Percentiles rank a stretch among this genome's conserved stretches.
These are phyloP conservation scores for Andrena dorsata DNA, from an alignment of 2,888 invertebrate species.

Conservation along the genomic window DNA sequence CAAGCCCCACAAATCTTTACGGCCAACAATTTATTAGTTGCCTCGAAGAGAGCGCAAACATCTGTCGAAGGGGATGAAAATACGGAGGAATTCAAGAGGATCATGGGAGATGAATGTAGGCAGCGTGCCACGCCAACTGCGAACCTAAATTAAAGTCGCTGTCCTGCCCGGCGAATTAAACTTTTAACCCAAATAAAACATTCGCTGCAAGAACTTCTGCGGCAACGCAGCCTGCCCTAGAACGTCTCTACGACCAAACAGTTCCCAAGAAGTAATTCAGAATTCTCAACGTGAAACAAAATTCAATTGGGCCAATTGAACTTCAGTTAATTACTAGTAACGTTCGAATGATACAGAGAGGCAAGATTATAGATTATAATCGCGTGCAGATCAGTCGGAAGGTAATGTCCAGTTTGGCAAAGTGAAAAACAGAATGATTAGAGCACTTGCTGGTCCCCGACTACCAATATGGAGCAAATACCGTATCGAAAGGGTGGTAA, in stretches of 20 bases:
- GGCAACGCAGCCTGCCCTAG: background rate
- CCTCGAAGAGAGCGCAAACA: background rate
- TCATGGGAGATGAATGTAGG: conserved; percentile 66
- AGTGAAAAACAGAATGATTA: conserved; percentile 50
- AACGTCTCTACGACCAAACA: background rate
- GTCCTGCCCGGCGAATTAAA: conserved; percentile 70
- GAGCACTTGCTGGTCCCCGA: conserved; percentile 15
- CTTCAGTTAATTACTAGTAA: background rate
- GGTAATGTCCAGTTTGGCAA: background rate
- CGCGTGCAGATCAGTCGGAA: background rate
- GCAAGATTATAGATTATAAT: background rate
- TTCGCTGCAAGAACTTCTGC: conserved; percentile 32
- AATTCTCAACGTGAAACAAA: background rate
- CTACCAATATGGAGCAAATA: conserved; percentile 30
- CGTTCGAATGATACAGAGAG: background rate
- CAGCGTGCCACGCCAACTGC: conserved; percentile 47
- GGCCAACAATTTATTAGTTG: background rate
- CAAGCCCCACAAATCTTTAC: background rate
- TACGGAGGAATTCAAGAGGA: background rate
- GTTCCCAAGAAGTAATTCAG: background rate
- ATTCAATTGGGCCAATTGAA: background rate
- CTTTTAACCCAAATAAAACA: conserved; percentile 75
- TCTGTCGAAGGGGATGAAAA: background rate
- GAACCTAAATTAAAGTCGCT: conserved; percentile 71
- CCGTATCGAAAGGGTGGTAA: conserved; percentile 22